Conservation (phyloP, 2,888 invertebrate species). For the Notodonta ziczac region DNA sequence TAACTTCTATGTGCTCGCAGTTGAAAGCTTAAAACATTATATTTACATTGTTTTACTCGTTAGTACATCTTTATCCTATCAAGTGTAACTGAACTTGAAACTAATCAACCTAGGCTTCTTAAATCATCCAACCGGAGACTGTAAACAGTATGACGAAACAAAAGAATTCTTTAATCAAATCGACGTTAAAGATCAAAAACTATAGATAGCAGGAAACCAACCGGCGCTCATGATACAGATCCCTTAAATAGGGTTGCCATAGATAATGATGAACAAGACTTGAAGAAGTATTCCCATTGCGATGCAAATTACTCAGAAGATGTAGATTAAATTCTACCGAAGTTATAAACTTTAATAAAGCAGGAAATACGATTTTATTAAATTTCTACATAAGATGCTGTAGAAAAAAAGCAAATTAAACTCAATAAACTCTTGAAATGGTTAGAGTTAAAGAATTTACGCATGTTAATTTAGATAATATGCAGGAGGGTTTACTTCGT, state of each 20-base stretch:
- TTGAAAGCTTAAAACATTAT: too few relatives aligned
- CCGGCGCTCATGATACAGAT: slow-evolving; percentile 42
- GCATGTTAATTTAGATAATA: not conserved
- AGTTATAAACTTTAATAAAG: not conserved
- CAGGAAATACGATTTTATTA: too few relatives aligned
- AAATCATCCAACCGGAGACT: slow-evolving; percentile 36
- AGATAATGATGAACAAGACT: not conserved
- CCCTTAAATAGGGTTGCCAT: slow-evolving; percentile 20
- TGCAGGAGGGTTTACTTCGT: not conserved
- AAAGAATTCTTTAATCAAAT: slow-evolving; percentile 73
- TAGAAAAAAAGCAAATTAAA: too few relatives aligned
- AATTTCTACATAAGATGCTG: too few relatives aligned
- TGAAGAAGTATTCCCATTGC: not conserved
- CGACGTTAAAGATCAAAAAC: slow-evolving; percentile 47
- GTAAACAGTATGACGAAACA: slow-evolving; percentile 61
- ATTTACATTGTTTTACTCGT: too few relatives aligned
- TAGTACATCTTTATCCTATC: too few relatives aligned
- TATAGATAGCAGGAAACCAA: slow-evolving; percentile 36
- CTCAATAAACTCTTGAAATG: too few relatives aligned
- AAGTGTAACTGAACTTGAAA: slow-evolving; percentile 15
- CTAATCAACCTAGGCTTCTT: slow-evolving; percentile 41
- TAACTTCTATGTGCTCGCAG: too few relatives aligned
- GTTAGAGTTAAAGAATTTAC: too few relatives aligned
- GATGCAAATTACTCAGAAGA: not conserved
- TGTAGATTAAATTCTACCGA: not conserved